Evolutionary conservation across 2,888 invertebrate species (phyloP).

Genomic region (Tiliacea citrago): DNA sequence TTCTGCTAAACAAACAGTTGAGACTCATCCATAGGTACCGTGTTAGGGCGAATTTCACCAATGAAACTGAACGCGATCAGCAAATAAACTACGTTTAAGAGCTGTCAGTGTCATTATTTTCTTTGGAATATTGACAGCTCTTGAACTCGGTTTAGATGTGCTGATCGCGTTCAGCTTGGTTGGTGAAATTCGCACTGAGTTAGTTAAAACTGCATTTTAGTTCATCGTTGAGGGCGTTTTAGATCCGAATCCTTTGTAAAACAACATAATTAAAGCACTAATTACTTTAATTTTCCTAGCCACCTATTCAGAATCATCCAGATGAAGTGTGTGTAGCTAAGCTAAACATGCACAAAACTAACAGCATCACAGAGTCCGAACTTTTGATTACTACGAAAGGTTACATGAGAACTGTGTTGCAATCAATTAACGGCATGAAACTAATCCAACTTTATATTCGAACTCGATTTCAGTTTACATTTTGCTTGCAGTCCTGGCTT

Average conservation of each 20-base stretch:
- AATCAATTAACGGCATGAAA: conserved; percentile 8
- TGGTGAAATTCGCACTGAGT: too few relatives aligned
- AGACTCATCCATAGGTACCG: too few relatives aligned
- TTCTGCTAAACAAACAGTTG: too few relatives aligned
- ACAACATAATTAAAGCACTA: not conserved
- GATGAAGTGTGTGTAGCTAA: not conserved
- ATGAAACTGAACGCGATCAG: too few relatives aligned
- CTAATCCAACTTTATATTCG: conserved; percentile 19
- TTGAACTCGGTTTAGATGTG: too few relatives aligned
- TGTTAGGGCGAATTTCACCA: too few relatives aligned
- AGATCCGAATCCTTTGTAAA: not conserved
- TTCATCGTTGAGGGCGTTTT: not conserved
- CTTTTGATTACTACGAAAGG: not conserved
- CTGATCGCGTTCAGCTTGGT: too few relatives aligned
- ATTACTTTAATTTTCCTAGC: conserved; percentile 1
- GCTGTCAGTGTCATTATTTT: too few relatives aligned
- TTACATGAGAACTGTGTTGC: conserved; percentile 7
- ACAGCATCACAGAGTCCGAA: not conserved
- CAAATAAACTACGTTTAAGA: too few relatives aligned
- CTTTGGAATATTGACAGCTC: too few relatives aligned
- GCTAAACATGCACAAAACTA: conserved; percentile 2
- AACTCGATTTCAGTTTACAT: conserved; percentile 1
- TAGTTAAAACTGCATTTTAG: not conserved
- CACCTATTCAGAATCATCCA: not conserved
- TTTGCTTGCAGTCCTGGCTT: not conserved